A percentile compares a stretch with the other conserved stretches of the same genome.
These are phyloP conservation scores for Elysia chlorotica DNA, from an alignment of 1,140 invertebrate species.

Conservation along the genomic window DNA sequence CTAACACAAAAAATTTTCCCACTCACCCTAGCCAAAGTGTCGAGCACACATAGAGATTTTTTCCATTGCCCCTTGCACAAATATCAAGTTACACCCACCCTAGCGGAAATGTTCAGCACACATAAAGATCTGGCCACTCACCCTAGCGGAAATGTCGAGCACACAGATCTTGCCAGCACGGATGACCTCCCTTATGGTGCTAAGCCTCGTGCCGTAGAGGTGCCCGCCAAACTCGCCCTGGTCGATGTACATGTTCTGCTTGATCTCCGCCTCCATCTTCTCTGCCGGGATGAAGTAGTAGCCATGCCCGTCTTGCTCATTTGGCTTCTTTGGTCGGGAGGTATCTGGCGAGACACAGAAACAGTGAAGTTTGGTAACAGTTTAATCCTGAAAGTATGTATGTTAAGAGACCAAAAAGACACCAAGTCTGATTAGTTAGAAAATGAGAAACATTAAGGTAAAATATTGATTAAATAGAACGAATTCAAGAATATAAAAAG, in stretches of 20 bases:
- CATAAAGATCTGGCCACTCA: conserved; percentile 39
- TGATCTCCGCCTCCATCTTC: conserved; percentile 91
- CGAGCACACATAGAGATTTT: too few species aligned
- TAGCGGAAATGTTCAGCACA: background rate
- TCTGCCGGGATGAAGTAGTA: conserved; percentile 94
- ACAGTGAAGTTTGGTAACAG: background rate
- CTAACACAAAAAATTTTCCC: too few species aligned
- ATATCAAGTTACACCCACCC: too few species aligned
- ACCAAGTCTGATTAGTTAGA: too few species aligned
- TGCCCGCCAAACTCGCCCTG: conserved; percentile 94
- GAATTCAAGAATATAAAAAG: too few species aligned
- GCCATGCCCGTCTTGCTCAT: conserved; percentile 91
- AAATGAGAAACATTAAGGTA: too few species aligned
- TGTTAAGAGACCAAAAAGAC: too few species aligned
- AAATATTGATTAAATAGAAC: too few species aligned
- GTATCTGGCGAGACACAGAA: conserved; percentile 73
- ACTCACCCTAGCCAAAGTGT: too few species aligned
- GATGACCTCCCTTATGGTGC: conserved; percentile 90
- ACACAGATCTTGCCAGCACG: conserved; percentile 96
- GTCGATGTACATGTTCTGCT: conserved; percentile 87
- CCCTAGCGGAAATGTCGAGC: conserved; percentile 90
- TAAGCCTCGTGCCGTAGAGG: conserved; percentile 90
- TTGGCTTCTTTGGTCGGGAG: conserved; percentile 83
- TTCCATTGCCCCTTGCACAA: too few species aligned
- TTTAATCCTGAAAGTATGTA: too few species aligned